Conservation (phyloP, 2,888 invertebrate species). For the Nymphalis c-album region DNA sequence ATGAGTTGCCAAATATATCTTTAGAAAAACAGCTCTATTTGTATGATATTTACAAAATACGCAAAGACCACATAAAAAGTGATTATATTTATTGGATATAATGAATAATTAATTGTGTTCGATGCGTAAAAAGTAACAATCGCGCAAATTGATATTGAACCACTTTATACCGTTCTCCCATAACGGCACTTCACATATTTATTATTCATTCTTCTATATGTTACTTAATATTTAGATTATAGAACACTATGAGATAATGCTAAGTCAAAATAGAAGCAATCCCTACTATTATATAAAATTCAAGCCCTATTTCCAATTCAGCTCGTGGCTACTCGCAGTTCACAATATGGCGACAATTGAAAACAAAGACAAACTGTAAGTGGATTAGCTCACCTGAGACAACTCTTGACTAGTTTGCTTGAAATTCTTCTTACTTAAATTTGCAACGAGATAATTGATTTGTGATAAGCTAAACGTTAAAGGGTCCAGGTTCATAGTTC, state of each 20-base stretch:
- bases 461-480: constrained; percentile 99
- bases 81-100: not conserved
- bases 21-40: not conserved
- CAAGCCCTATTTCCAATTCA: constrained; percentile 40
- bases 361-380: constrained; percentile 62
- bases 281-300: constrained; percentile 31
- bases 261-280: constrained; percentile 38
- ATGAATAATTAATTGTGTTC: constrained; percentile 1
- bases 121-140: constrained; percentile 9
- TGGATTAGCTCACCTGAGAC: constrained; percentile 87
- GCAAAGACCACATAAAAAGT: not conserved
- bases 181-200: constrained; percentile 18
- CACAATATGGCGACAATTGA: constrained; percentile 77
- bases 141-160: constrained; percentile 29
- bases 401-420: constrained; percentile 94
- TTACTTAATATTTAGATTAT: constrained; percentile 44
- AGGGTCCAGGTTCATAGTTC: constrained; percentile 99
- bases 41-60: not conserved
- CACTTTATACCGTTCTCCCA: constrained; percentile 31
- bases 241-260: constrained; percentile 38
- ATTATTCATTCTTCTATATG: constrained; percentile 24
- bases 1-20: constrained; percentile 11
- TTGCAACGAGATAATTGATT: constrained; percentile 98
- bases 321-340: constrained; percentile 55
- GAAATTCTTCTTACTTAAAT: constrained; percentile 97